phyloP scores from a whole-genome alignment of 1,140 invertebrate species.

The Ceratina calcarata region DNA sequence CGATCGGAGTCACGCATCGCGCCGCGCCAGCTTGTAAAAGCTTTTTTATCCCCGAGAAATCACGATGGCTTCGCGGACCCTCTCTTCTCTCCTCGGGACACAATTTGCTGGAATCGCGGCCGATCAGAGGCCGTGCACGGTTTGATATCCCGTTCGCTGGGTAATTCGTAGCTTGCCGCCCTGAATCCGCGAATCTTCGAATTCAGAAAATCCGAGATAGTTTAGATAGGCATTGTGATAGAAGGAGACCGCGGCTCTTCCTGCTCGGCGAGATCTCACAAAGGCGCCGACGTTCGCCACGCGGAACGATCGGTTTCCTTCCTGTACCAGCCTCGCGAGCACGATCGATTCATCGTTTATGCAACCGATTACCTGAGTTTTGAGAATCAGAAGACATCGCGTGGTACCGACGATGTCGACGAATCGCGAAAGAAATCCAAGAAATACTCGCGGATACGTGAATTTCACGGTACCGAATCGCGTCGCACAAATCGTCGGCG shows the following conservation, averaged over 20 bases:
- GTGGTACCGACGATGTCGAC: background rate
- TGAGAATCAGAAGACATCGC: background rate
- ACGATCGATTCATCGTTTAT: too few species aligned
- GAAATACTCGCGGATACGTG: background rate
- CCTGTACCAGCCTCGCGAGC: too few species aligned
- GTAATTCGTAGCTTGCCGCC: conserved; percentile 25
- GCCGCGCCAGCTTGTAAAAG: conserved; percentile 8
- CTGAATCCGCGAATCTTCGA: conserved; percentile 25
- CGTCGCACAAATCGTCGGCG: conserved; percentile 7
- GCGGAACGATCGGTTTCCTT: background rate
- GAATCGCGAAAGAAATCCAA: background rate
- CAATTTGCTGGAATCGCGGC: conserved; percentile 36
- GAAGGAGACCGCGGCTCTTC: background rate
- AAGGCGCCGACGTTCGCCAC: conserved; percentile 20
- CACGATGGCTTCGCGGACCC: background rate
- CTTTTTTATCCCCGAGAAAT: background rate
- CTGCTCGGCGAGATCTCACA: background rate
- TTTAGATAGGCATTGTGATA: conserved; percentile 39
- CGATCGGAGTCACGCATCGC: conserved; percentile 25
- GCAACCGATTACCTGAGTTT: too few species aligned
- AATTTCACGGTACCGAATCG: background rate
- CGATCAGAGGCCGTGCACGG: conserved; percentile 1
- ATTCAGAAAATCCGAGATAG: conserved; percentile 30
- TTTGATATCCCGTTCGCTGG: background rate
- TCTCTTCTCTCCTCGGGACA: conserved; percentile 12